Evolutionary conservation across 1,140 invertebrate genomes (phyloP), one percentile per base, ranked within the genome.

Genomic region (Melipona quadrifasciata): DNA sequence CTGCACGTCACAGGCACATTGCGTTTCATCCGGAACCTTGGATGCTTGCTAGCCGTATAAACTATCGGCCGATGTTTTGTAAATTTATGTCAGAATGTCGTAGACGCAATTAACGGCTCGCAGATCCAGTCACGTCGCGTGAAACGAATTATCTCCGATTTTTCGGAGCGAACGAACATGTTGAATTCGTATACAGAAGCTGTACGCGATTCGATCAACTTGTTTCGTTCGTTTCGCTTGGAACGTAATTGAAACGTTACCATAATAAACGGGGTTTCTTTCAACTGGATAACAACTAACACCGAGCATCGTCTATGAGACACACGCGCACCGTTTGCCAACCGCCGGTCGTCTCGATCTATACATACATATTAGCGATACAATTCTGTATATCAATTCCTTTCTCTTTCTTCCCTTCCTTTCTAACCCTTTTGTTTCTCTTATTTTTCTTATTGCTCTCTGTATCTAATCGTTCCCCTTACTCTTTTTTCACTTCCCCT

Each of bases 1-100:
- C 82, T 72, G 76, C 57, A 79, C 82, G 82, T 84, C 82, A 84
- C 65, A 67, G 67, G 11, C 75, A 84, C 76, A 76, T 84, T 79
- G 75, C 76, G 61, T 57, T 68, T 79, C 65, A 58, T 51, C 27
- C n/a, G 34, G 31, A 61, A 67, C 67, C 81, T 77, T 78, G 77
- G 82, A 71, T 31, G 64, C 31, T 12, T 53, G 61, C 24, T 65
- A 24, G 68, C n/a, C 81, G 73, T 39, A 67, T 34, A 57, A 82
- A 76, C 31, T 31, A 27, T 67, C 81, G 53, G 11, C 39, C 11
- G 31, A 82, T 24, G 34, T 34, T 16, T 67, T 34, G 57, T 11
- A n/a, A 55, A 71, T 70, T 53, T 74, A 55, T 12, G 53, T 34
- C 12, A 34, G 47, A 55, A n/a, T 34, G 17, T 12, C 72, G 53